Percentiles rank a stretch among this genome's conserved stretches.
These are phyloP conservation scores for Ondatra zibethicus DNA, from an alignment of 2,113 vertebrate species.

Conservation along the genomic window DNA sequence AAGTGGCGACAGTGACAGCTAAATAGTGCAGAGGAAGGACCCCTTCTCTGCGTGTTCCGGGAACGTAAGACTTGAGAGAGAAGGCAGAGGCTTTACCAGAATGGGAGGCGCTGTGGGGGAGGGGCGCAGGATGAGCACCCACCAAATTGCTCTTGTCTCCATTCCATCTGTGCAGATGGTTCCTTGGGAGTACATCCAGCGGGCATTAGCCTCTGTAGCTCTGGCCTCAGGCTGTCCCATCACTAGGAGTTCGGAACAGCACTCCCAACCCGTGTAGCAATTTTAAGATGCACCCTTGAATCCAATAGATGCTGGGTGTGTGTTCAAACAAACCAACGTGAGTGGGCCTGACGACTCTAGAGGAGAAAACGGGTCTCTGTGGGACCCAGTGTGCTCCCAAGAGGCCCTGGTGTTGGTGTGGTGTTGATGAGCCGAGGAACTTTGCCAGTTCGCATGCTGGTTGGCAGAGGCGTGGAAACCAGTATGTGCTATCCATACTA, in stretches of 20 bases:
- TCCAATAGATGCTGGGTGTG: not conserved
- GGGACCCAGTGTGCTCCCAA: accelerated
- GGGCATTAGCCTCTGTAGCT: accelerated
- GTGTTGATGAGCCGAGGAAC: accelerated
- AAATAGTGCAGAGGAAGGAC: conserved; percentile 65
- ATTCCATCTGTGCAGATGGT: not conserved
- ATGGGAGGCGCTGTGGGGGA: not conserved
- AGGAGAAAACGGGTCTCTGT: not conserved
- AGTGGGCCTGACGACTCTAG: accelerated
- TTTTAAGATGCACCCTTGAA: too few relatives aligned
- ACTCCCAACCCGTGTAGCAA: accelerated
- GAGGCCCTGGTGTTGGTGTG: too few relatives aligned
- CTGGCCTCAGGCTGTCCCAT: accelerated
- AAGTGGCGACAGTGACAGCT: conserved; percentile 71
- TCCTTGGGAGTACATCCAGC: not conserved
- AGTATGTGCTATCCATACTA: accelerated
- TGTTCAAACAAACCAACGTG: not conserved
- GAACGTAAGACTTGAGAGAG: not conserved
- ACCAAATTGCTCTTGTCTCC: not conserved
- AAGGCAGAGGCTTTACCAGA: not conserved
- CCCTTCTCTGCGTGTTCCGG: conserved; percentile 45
- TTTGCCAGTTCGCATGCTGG: not conserved
- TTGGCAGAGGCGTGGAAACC: accelerated
- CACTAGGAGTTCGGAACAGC: not conserved
- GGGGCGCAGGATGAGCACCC: not conserved